These are phyloP conservation scores for Geotrupes spiniger DNA, from an alignment of 2,888 invertebrate genomes.

Conservation along the genomic window DNA sequence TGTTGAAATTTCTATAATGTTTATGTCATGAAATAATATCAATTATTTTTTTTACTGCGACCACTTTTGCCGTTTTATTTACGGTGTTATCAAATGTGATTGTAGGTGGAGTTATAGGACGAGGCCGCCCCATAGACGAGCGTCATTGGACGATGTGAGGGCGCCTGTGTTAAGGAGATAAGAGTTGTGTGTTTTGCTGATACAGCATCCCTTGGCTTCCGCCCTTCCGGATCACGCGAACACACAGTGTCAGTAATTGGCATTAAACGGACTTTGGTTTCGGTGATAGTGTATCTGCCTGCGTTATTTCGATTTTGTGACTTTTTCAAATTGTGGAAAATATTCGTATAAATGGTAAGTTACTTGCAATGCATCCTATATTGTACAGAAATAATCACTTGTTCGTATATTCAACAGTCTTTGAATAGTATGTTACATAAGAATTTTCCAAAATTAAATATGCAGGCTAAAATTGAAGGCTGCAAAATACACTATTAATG, in stretches of 20 bases:
- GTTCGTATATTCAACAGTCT: no score
- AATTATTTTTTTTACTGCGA: no score
- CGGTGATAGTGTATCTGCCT: not conserved
- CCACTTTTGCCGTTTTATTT: no score
- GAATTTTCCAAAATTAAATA: no score
- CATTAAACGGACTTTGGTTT: slow-evolving; percentile 8
- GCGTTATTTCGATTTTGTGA: not conserved
- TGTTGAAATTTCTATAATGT: no score
- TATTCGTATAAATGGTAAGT: slow-evolving; percentile 9
- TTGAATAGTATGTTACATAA: no score
- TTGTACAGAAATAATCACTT: no score
- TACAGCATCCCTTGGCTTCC: slow-evolving; percentile 25
- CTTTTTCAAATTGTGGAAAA: not conserved
- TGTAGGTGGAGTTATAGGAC: slow-evolving; percentile 13
- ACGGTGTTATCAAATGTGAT: no score
- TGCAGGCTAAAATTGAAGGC: no score
- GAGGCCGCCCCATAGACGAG: slow-evolving; percentile 13
- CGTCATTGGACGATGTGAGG: slow-evolving; percentile 28
- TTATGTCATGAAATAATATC: no score
- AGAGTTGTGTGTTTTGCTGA: slow-evolving; percentile 21
- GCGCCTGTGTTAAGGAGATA: slow-evolving; percentile 31
- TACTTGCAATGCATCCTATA: no score
- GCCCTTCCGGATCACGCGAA: slow-evolving; percentile 8
- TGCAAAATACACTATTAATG: no score
- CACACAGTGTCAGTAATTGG: slow-evolving; percentile 6